Base-by-base conservation (phyloP, 2,888 invertebrate genomes). In the Epicampocera succincta region DNA sequence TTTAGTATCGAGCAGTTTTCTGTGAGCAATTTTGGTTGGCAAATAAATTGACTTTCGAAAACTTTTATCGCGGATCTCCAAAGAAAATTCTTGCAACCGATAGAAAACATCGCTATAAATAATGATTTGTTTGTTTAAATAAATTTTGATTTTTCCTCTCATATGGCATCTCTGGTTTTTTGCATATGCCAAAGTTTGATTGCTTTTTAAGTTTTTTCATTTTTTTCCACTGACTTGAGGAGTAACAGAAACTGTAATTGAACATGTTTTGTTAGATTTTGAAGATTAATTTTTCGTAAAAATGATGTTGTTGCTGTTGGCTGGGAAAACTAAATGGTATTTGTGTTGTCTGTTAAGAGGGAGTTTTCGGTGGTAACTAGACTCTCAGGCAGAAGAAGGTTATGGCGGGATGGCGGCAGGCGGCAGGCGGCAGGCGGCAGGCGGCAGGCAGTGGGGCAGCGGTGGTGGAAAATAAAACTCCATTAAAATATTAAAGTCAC, bases 261-360 rank as follows among this genome's bases (percentile, higher is more conserved):
- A 73, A 68, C 77, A 77, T 77, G 81, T 77, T 77, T 69, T 72
- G 25, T 63, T 73, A 77, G 58, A 77, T 81, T 56, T 42, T 58
- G 15, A 58, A 73, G 61, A 76, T 56, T 56, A 56, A 61, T 61
- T 61, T 40, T 48, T 38, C 56, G 44, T 71, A n/a, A 29, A 48
- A 48, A 56, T 44, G 8, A 19, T 69, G 15, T 65, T 68, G 61
- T 44, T 19, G 12, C 1, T 42, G 3, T 12, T 13, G 21, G 38
- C 21, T 52, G 19, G 19, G 9, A 21, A 56, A 12, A 33, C 42
- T 33, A 58, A 66, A 50, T 42, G 44, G 46, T 74, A 56, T 15
- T 42, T 33, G 46, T 74, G 46, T 15, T 46, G 69, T 46, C 38
- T 58, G 25, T 6, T 50, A 19, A 42, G 15, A 17, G 33, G 65